phyloP scores from a whole-genome alignment of 2,113 vertebrate genomes.

The Craseonycteris thonglongyai region DNA sequence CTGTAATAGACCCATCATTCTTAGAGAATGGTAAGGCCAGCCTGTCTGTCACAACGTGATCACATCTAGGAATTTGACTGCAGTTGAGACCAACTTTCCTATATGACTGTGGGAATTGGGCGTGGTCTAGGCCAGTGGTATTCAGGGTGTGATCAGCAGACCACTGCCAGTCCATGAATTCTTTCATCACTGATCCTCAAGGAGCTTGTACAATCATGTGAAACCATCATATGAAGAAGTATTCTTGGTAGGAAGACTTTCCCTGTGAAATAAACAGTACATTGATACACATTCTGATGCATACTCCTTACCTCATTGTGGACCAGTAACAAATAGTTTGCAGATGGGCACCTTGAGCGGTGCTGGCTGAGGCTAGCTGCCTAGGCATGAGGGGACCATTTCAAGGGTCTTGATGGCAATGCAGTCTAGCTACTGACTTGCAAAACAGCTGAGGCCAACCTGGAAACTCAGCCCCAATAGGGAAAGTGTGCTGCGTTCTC shows the following conservation, averaged over 20 bases:
- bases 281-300: background rate
- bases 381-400: background rate
- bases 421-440: background rate
- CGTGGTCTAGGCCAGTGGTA: background rate
- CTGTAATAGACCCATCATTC: too few relatives aligned
- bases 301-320: background rate
- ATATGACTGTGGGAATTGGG: background rate
- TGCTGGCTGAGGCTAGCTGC: background rate
- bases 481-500: background rate
- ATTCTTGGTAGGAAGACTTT: background rate
- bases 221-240: background rate
- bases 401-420: background rate
- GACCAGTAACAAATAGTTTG: background rate
- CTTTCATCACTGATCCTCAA: background rate
- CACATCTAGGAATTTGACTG: background rate
- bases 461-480: background rate
- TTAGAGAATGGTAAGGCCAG: background rate
- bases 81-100: background rate
- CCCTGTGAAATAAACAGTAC: background rate
- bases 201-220: background rate
- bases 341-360: background rate
- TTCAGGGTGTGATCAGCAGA: background rate
- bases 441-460: background rate
- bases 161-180: background rate
- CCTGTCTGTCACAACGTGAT: background rate